Conservation (phyloP, 2,113 vertebrate genomes). For the Corythoichthys haematopterus region DNA sequence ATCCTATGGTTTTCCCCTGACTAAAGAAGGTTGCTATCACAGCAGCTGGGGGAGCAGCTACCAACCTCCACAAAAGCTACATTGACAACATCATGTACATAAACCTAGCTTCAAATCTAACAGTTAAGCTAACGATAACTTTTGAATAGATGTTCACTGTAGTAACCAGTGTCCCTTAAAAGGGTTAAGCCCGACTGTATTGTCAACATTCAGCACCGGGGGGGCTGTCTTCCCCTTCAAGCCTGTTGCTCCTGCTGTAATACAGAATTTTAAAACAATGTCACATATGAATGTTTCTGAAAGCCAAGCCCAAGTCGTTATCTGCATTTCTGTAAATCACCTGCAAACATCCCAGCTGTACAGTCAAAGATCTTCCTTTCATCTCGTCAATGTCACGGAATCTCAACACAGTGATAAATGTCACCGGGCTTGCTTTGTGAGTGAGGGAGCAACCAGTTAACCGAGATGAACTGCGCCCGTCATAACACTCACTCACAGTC, state of each 20-base stretch:
- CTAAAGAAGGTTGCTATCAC: no score
- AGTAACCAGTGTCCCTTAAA: no score
- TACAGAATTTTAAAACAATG: constrained; percentile 12
- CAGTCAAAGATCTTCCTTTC: not conserved
- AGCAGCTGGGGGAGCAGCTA: no score
- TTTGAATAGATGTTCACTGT: no score
- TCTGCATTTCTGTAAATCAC: not conserved
- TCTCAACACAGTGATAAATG: not conserved
- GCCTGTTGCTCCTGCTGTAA: not conserved
- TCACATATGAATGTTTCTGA: not conserved
- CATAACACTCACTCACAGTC: not conserved
- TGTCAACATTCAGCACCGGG: no score
- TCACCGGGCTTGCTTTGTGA: not conserved
- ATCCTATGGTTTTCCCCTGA: no score
- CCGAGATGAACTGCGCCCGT: not conserved
- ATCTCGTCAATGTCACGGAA: not conserved
- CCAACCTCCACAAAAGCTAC: no score
- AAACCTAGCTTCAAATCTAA: no score
- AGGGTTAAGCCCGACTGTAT: no score
- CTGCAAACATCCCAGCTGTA: not conserved
- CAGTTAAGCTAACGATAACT: no score
- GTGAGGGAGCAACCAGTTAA: not conserved
- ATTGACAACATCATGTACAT: no score
- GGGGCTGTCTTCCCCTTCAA: no score
- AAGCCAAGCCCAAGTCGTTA: constrained; percentile 10